Percentiles rank a stretch among this genome's conserved stretches.
Evolutionary conservation across 1,140 invertebrate species (phyloP).

Genomic region (Drosophila triauraria): DNA sequence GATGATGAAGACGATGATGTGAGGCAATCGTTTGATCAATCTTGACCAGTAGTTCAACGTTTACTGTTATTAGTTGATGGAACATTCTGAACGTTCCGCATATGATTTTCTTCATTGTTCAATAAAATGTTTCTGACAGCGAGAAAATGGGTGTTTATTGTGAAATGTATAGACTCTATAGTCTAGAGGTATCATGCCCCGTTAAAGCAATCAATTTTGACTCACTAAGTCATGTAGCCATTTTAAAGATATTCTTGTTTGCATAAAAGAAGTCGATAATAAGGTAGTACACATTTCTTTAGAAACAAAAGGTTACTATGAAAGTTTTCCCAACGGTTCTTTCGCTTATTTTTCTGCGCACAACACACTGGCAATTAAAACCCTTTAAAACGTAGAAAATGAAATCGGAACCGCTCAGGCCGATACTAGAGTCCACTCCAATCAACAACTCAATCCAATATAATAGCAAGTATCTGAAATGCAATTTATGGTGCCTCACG

Average conservation of each 20-base stretch:
- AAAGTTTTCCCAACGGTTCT: neutral
- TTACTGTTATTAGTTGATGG: constrained; percentile 70
- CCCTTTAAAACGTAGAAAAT: constrained; percentile 33
- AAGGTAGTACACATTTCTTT: neutral
- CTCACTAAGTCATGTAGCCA: no score
- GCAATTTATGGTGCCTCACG: constrained; percentile 38
- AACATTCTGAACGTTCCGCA: constrained; percentile 49
- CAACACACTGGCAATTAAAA: neutral
- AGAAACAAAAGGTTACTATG: neutral
- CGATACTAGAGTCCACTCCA: constrained; percentile 14
- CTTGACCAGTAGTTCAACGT: constrained; percentile 75
- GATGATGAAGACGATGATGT: constrained; percentile 63
- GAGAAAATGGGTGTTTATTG: constrained; percentile 4
- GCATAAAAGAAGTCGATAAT: no score
- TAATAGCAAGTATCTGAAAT: constrained; percentile 39
- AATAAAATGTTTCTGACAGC: constrained; percentile 5
- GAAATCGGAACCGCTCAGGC: constrained; percentile 47
- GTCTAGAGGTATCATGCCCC: no score
- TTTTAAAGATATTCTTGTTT: no score
- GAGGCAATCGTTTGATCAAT: constrained; percentile 73
- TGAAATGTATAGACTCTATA: no score
- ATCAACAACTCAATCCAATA: constrained; percentile 50
- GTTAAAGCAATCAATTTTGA: no score
- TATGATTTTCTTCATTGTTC: constrained; percentile 9
- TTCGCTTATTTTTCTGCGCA: neutral